Evolutionary conservation across 2,797 vertebrate species (phyloP), one percentile per base, ranked within the genome.

Genomic region (Microtus agrestis): DNA sequence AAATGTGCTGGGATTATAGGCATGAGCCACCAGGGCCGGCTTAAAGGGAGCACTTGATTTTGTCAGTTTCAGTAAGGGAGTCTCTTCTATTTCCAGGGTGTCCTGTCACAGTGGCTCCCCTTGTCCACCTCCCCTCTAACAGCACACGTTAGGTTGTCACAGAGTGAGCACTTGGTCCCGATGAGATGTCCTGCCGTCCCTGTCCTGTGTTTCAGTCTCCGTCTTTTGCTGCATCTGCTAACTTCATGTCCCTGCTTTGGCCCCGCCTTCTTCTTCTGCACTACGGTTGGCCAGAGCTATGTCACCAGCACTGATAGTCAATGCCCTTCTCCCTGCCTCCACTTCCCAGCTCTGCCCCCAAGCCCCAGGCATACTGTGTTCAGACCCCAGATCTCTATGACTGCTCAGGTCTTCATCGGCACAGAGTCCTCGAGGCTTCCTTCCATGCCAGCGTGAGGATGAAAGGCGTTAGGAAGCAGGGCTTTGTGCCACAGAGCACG

Each of bases 41-140:
- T 82, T 84, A 48, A 92, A 91, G 59, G 43, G 82, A 85, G 67
- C 13, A 10, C 23, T 71, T 91, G 94, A 78, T 34, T 79, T 67
- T 77, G n/a, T 27, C 27, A 9, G 40, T n/a, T 69, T 71, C 89
- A 51, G 12, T 14, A 5, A 3, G 15, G 9, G 25, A 4, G 6
- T 80, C 81, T 90, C 69, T 71, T 19, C 29, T 27, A 82, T n/a
- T 77, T 69, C 5, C 2, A 8, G 27, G 17, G 14, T 7, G 56
- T 40, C 37, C 34, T 46, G 40, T 65, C 2, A 74, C n/a, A 23
- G 34, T 12, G 78, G 34, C 19, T 85, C 67, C 37, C 25, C 37
- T 84, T 43, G 13, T 1, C 21, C 29, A 37, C 0, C 12, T 80
- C 7, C 3, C 3, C 40, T 17, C 67, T 31, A n/a, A 27, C 27